Percentiles rank a stretch among this genome's conserved stretches.
phyloP scores from a whole-genome alignment of 37 sponge, comb jelly and placozoan genomes.

The Bolinopsis microptera region DNA sequence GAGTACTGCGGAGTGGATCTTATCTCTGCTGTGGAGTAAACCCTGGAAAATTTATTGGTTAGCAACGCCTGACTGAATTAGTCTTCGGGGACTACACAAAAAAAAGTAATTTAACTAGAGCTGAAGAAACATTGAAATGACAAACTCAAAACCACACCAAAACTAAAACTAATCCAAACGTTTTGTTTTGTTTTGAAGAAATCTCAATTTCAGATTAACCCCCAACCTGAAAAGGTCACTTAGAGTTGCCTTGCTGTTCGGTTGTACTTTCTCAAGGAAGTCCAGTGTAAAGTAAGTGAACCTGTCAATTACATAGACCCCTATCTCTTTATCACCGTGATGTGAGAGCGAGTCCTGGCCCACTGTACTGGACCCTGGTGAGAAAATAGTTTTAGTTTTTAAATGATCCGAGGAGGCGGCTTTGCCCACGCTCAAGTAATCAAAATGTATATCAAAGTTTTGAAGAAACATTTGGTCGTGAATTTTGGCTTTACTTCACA shows the following conservation, averaged over 20 bases:
- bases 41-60: conserved; percentile 16
- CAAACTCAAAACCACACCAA: not conserved
- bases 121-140: no score
- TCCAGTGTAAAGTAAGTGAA: conserved; percentile 93
- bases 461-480: no score
- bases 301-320: conserved; percentile 92
- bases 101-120: no score
- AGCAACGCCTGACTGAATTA: no score
- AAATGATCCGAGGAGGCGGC: no score
- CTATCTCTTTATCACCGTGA: conserved; percentile 80
- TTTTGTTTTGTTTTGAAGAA: not conserved
- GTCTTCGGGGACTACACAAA: no score
- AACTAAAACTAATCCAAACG: no score
- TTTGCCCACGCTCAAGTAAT: no score
- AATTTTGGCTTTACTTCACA: no score
- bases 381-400: no score
- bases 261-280: conserved; percentile 81
- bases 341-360: conserved; percentile 71
- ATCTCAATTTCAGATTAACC: no score
- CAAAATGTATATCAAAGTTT: no score
- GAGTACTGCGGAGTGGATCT: conserved; percentile 56
- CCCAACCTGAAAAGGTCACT: conserved; percentile 73
- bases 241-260: conserved; percentile 78
- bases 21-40: conserved; percentile 37
- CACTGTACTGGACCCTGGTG: conserved; percentile 37